Evolutionary conservation across 1,140 invertebrate species (phyloP).

Genomic region (Choristoneura fumiferana): DNA sequence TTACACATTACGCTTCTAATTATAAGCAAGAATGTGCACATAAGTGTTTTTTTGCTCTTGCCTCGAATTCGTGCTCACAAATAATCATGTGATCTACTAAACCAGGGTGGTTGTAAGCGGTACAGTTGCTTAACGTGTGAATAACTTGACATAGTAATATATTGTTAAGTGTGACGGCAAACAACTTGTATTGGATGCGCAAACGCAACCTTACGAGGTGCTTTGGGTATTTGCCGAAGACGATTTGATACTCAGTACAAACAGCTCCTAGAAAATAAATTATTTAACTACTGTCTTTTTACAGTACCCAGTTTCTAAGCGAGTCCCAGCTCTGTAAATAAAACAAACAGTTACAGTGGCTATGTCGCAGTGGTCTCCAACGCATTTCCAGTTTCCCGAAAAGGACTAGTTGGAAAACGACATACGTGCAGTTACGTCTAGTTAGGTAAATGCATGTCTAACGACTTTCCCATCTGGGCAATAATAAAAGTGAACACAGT

Average conservation of each 20-base stretch:
- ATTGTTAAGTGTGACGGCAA: slow-evolving; percentile 10
- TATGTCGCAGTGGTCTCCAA: background rate
- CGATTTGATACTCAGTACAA: background rate
- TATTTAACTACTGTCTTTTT: background rate
- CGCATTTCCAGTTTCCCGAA: slow-evolving; percentile 2
- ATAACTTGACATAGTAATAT: slow-evolving; percentile 8
- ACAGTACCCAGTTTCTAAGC: background rate
- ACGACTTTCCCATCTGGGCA: slow-evolving; percentile 13
- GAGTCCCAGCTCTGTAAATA: background rate
- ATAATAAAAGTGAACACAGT: slow-evolving; percentile 14
- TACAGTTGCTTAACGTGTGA: background rate
- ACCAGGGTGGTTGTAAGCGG: background rate
- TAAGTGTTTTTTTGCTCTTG: background rate
- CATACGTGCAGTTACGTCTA: slow-evolving; percentile 16
- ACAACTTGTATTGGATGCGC: background rate
- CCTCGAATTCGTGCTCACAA: slow-evolving; percentile 9
- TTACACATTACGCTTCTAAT: slow-evolving; percentile 3
- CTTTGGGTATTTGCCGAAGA: background rate
- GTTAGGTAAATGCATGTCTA: slow-evolving; percentile 15
- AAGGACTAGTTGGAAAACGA: slow-evolving; percentile 15
- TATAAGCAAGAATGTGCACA: background rate
- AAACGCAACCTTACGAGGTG: background rate
- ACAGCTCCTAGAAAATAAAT: slow-evolving; percentile 1
- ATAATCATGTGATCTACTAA: slow-evolving; percentile 13
- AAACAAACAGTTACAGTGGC: background rate